Conservation (phyloP, 2,797 vertebrate genomes). For the Muscicapa striata region DNA sequence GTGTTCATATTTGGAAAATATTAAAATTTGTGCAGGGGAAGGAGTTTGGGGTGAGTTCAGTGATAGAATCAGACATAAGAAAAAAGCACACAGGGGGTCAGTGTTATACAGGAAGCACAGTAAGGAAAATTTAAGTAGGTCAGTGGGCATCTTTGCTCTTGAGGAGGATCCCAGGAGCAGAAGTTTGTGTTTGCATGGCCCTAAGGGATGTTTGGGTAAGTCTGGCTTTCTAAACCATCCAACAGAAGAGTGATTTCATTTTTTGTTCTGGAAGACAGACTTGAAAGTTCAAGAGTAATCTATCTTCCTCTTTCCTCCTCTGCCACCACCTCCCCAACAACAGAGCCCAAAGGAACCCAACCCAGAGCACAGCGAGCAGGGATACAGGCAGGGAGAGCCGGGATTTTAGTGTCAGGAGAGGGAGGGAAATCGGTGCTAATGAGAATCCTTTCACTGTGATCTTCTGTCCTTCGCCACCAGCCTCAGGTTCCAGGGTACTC, state of each 20-base stretch:
- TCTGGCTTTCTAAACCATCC: neutral
- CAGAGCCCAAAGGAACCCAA: neutral
- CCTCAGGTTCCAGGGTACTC: neutral
- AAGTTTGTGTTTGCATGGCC: neutral
- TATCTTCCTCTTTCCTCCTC: neutral
- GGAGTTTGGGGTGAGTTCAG: neutral
- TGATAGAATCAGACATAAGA: neutral
- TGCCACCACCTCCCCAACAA: fast-evolving
- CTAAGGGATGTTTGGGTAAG: neutral
- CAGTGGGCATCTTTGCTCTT: neutral
- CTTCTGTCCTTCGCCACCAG: neutral
- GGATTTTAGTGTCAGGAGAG: neutral
- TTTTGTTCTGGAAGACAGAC: neutral
- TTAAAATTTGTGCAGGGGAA: neutral
- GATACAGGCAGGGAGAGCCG: fast-evolving
- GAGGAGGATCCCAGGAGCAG: neutral
- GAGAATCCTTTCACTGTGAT: neutral
- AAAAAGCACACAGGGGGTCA: neutral
- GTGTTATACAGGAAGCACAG: neutral
- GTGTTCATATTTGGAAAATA: neutral
- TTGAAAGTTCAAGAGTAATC: neutral
- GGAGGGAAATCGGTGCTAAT: neutral
- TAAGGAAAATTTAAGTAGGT: neutral
- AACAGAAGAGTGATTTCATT: neutral
- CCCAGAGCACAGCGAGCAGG: neutral